phyloP scores from a whole-genome alignment of 1,140 invertebrate species.

The Thrips palmi region DNA sequence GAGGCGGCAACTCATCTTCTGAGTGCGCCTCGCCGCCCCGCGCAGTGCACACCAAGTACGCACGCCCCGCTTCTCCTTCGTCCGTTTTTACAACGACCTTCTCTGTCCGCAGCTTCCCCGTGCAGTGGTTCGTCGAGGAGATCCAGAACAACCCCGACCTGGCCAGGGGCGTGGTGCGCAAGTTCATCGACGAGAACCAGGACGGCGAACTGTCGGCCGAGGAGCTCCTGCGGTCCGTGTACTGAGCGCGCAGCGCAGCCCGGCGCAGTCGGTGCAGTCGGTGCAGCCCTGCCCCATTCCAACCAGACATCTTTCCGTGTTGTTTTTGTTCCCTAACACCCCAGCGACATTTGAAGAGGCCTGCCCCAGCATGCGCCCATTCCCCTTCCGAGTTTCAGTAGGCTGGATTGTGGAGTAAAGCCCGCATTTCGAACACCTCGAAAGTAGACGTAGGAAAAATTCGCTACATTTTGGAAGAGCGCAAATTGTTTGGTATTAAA shows the following conservation, averaged over 20 bases:
- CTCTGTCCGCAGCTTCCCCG: conserved; percentile 25
- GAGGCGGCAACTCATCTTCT: too few relatives aligned
- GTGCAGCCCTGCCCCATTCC: not conserved
- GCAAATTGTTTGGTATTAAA: too few relatives aligned
- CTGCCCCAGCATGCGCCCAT: too few relatives aligned
- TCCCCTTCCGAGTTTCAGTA: too few relatives aligned
- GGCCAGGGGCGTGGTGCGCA: conserved; percentile 30
- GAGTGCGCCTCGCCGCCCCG: too few relatives aligned
- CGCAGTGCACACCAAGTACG: not conserved
- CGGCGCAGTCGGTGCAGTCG: not conserved
- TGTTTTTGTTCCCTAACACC: too few relatives aligned
- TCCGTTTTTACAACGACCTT: not conserved
- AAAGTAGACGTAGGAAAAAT: too few relatives aligned
- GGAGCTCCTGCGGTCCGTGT: conserved; percentile 14
- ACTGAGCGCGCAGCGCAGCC: not conserved
- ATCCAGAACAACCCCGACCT: conserved; percentile 33
- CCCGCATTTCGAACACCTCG: too few relatives aligned
- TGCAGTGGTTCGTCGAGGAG: conserved; percentile 35
- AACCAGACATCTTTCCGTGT: too few relatives aligned
- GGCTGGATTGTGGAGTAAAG: too few relatives aligned
- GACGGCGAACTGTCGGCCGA: conserved; percentile 22
- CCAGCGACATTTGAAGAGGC: too few relatives aligned
- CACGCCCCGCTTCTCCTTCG: not conserved
- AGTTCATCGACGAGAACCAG: conserved; percentile 35
- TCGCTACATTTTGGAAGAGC: too few relatives aligned